phyloP scores from a whole-genome alignment of 2,797 vertebrate species.

The Cyprinella venusta region DNA sequence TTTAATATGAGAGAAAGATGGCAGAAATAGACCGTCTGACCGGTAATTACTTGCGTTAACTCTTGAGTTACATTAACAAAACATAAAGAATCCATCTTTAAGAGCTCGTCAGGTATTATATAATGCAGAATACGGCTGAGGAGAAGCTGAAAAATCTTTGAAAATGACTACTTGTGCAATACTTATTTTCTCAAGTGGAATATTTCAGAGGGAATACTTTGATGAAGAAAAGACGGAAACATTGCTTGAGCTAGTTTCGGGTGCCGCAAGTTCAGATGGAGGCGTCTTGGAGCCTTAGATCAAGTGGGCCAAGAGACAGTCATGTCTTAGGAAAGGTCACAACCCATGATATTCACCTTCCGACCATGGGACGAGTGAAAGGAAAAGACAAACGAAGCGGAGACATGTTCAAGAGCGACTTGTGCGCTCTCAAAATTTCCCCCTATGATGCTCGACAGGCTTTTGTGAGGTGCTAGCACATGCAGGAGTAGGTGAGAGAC shows the following conservation, averaged over 20 bases:
- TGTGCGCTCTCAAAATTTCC: slow-evolving; percentile 57
- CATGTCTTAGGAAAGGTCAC: slow-evolving; percentile 77
- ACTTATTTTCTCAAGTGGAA: neutral
- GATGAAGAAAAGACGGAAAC: neutral
- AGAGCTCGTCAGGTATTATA: slow-evolving; percentile 1
- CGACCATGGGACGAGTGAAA: slow-evolving; percentile 54
- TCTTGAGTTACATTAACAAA: neutral
- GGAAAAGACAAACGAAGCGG: slow-evolving; percentile 32
- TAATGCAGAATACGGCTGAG: slow-evolving; percentile 33
- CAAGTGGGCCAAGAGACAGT: neutral
- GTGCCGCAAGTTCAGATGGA: slow-evolving; percentile 10
- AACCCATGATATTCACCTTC: slow-evolving; percentile 73
- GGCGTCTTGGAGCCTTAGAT: slow-evolving; percentile 4
- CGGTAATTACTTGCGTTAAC: slow-evolving; percentile 35
- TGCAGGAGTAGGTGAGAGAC: slow-evolving; percentile 66
- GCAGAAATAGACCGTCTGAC: slow-evolving; percentile 44
- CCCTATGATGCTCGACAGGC: slow-evolving; percentile 48
- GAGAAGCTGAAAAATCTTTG: slow-evolving; percentile 20
- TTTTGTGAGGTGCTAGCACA: slow-evolving; percentile 71
- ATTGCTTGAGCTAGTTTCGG: neutral
- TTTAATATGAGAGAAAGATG: slow-evolving; percentile 61
- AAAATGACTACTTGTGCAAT: slow-evolving; percentile 8
- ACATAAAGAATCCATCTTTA: slow-evolving; percentile 7
- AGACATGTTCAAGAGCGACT: slow-evolving; percentile 10
- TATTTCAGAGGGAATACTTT: neutral